phyloP scores from a whole-genome alignment of 2,113 vertebrate species.

The Mesoclemmys tuberculata region DNA sequence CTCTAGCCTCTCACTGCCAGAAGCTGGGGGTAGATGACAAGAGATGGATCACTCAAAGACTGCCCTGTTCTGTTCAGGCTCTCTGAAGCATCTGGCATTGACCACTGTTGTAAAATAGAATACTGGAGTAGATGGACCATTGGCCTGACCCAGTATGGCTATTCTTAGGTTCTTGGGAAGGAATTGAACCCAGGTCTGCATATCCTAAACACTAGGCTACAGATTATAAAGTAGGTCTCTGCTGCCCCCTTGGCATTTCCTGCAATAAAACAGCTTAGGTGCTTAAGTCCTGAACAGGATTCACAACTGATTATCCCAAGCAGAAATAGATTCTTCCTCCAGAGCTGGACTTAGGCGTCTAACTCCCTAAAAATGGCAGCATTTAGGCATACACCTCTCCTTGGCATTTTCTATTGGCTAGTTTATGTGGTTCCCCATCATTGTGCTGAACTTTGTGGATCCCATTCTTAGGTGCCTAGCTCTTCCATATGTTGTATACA shows the following conservation, averaged over 20 bases:
- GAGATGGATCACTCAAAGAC: too few species aligned
- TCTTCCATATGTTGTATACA: background rate
- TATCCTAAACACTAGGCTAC: background rate
- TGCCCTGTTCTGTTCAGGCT: too few species aligned
- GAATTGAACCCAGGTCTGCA: background rate
- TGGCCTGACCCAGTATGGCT: background rate
- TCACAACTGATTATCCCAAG: background rate
- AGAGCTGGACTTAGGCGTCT: background rate
- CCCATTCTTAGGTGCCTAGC: background rate
- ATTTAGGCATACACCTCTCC: too few species aligned
- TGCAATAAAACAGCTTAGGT: too few species aligned
- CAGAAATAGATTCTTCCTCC: background rate
- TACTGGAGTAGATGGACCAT: background rate
- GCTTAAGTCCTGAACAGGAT: background rate
- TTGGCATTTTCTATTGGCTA: background rate
- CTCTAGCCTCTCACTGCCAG: too few species aligned
- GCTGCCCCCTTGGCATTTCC: background rate
- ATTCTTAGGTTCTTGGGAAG: background rate
- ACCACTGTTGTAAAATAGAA: background rate
- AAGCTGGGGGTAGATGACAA: too few species aligned
- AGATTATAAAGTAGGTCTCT: background rate
- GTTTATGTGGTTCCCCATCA: background rate
- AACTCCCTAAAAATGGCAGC: too few species aligned
- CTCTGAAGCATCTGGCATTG: background rate
- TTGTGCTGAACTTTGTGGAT: background rate